These are phyloP conservation scores for Drosophila antonietae DNA, from an alignment of 2,888 invertebrate species.

Conservation along the genomic window DNA sequence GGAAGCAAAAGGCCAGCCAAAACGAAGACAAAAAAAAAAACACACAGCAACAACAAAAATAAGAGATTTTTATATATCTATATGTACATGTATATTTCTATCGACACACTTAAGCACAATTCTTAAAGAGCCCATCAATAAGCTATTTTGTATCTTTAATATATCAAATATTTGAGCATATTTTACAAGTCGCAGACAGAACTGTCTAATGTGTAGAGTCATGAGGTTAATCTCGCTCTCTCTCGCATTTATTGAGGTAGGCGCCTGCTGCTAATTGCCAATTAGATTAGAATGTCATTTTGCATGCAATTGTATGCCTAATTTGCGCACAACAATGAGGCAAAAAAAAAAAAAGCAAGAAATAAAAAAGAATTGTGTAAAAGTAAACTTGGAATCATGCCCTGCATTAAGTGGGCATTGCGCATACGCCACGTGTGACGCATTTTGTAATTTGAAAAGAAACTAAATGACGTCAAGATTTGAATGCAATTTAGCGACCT, in stretches of 20 bases:
- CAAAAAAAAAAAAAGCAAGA: not conserved
- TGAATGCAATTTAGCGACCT: constrained; percentile 34
- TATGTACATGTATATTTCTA: not conserved
- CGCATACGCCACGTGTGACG: constrained; percentile 32
- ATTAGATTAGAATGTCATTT: not conserved
- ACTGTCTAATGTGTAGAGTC: not conserved
- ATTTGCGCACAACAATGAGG: not conserved
- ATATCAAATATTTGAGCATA: constrained; percentile 3
- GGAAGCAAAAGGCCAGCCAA: constrained; percentile 54
- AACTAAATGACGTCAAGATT: not conserved
- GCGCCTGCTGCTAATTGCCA: not conserved
- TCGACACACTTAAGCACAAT: constrained; percentile 26
- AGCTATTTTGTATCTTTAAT: constrained; percentile 1
- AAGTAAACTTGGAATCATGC: not conserved
- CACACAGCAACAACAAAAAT: not conserved
- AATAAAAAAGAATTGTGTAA: not conserved
- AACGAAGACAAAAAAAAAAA: constrained; percentile 23
- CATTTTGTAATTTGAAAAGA: constrained; percentile 18
- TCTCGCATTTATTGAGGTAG: not conserved
- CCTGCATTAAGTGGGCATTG: constrained; percentile 5
- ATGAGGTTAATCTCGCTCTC: not conserved
- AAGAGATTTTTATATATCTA: not conserved
- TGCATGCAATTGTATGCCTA: not conserved
- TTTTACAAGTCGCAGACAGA: not conserved
- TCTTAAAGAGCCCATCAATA: constrained; percentile 59